phyloP scores from a whole-genome alignment of 2,797 vertebrate species.

The Discoglossus pictus region DNA sequence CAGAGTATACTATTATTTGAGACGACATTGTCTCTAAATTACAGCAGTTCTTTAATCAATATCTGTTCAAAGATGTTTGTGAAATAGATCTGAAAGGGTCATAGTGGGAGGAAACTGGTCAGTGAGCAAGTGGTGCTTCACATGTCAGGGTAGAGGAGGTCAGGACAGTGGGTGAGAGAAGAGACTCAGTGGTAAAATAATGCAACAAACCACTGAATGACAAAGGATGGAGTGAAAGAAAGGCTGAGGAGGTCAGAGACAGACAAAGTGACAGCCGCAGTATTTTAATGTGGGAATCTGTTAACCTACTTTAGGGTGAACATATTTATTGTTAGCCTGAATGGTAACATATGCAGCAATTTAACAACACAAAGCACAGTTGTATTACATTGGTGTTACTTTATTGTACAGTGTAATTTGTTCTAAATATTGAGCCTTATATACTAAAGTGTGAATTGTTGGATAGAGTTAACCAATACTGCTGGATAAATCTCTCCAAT shows the following conservation, averaged over 20 bases:
- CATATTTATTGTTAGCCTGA: not conserved
- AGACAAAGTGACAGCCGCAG: conserved; percentile 9
- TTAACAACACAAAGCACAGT: too few species aligned
- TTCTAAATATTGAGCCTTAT: too few species aligned
- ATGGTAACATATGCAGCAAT: conserved; percentile 3
- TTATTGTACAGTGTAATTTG: too few species aligned
- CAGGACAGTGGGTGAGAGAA: conserved; percentile 14
- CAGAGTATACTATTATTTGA: too few species aligned
- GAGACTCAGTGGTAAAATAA: not conserved
- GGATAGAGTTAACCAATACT: too few species aligned
- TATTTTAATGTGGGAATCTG: not conserved
- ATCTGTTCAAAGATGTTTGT: too few species aligned
- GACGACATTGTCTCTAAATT: too few species aligned
- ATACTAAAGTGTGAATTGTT: too few species aligned
- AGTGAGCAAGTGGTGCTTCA: conserved; percentile 2
- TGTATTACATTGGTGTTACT: too few species aligned
- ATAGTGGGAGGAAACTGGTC: conserved; percentile 8
- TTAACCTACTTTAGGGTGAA: not conserved
- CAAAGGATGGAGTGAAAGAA: conserved; percentile 1
- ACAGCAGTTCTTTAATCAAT: too few species aligned
- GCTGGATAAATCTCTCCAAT: too few species aligned
- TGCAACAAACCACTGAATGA: conserved; percentile 1
- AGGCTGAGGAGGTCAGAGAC: not conserved
- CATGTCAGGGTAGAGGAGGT: conserved; percentile 9
- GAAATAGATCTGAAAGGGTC: conserved; percentile 29